Percentiles rank a stretch among this genome's conserved stretches.
Conservation (phyloP, 2,113 vertebrate genomes). For the Actinemys pallida region DNA sequence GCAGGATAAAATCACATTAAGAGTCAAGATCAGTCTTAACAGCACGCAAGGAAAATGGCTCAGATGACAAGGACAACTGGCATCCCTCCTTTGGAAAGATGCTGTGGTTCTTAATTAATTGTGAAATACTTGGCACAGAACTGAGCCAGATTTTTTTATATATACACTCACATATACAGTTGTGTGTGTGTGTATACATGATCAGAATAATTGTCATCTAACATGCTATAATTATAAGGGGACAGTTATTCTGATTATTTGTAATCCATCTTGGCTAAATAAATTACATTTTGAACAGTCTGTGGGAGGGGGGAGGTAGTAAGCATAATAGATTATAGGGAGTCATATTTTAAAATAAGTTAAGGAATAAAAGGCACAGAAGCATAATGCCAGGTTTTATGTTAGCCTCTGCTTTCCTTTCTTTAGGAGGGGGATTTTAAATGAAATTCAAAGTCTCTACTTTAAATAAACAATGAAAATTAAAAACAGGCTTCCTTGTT, state of each 20-base stretch:
- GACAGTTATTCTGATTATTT: slow-evolving; percentile 44
- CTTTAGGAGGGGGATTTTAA: slow-evolving; percentile 29
- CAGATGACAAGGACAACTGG: fast-evolving
- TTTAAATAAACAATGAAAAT: slow-evolving; percentile 35
- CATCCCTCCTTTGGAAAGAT: not conserved
- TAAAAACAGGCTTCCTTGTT: slow-evolving; percentile 18
- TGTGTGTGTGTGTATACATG: not conserved
- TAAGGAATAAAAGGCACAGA: slow-evolving; percentile 37
- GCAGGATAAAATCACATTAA: not conserved
- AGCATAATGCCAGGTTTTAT: slow-evolving; percentile 38
- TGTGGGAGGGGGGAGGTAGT: slow-evolving; percentile 11
- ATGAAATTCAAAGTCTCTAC: not conserved
- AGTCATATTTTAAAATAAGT: slow-evolving; percentile 44
- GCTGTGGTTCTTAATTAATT: slow-evolving; percentile 24
- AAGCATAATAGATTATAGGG: not conserved
- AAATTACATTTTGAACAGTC: slow-evolving; percentile 34
- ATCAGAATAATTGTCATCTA: slow-evolving; percentile 56
- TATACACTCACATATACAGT: not conserved
- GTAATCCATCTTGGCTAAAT: slow-evolving; percentile 4
- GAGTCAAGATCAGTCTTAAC: not conserved
- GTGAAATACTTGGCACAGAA: slow-evolving; percentile 22
- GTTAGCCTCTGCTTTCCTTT: slow-evolving; percentile 46
- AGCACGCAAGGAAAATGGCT: not conserved
- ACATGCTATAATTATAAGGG: slow-evolving; percentile 38
- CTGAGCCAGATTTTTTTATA: not conserved